Conservation (phyloP, 2,113 vertebrate genomes). For the Rhegmatorhina hoffmannsi region DNA sequence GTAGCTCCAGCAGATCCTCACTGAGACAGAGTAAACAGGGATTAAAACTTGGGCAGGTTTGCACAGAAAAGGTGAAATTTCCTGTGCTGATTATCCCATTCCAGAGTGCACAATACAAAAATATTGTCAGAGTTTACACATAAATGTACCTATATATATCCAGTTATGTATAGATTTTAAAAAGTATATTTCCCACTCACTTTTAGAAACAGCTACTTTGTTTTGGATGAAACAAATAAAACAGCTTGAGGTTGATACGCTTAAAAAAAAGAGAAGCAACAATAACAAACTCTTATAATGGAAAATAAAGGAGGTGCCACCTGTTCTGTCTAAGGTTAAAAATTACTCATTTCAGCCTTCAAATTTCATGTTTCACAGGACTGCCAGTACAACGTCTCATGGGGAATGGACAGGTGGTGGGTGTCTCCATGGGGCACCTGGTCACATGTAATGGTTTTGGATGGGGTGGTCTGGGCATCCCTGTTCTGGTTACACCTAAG, state of each 20-base stretch:
- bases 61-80: not conserved
- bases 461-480: not conserved
- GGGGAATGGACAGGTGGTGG: not conserved
- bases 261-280: not conserved
- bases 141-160: not conserved
- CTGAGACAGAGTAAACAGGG: not conserved
- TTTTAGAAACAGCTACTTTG: not conserved
- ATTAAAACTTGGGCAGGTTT: not conserved
- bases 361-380: not conserved
- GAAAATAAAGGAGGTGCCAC: not conserved
- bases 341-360: not conserved
- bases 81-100: not conserved
- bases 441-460: not conserved
- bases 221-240: not conserved
- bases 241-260: not conserved
- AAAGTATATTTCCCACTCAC: not conserved
- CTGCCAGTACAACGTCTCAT: accelerated
- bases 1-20: not conserved
- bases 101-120: not conserved
- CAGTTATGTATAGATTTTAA: not conserved
- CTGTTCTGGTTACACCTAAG: not conserved
- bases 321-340: not conserved
- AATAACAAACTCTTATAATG: not conserved
- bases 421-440: accelerated
- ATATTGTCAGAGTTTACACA: not conserved